Evolutionary conservation across 1,140 invertebrate species (phyloP).

Genomic region (Sogatella furcifera): DNA sequence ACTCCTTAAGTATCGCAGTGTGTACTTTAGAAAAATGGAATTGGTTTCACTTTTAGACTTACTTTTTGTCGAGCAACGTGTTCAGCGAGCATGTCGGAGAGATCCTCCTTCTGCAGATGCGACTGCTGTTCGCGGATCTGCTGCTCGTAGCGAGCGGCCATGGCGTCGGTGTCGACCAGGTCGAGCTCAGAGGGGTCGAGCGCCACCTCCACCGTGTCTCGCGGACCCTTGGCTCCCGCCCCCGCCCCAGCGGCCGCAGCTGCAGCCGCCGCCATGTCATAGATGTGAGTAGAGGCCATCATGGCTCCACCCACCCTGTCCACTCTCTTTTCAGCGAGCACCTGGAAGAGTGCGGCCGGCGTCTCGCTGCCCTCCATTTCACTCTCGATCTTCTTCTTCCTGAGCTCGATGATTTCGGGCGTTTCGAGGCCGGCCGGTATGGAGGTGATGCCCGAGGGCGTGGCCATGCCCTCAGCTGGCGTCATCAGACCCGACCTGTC

Average conservation of each 20-base stretch:
- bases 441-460: slow-evolving; percentile 90
- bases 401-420: slow-evolving; percentile 93
- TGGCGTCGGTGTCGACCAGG: slow-evolving; percentile 80
- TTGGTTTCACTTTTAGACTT: slow-evolving; percentile 5
- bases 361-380: slow-evolving; percentile 94
- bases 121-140: slow-evolving; percentile 87
- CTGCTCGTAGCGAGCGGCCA: slow-evolving; percentile 94
- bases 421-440: slow-evolving; percentile 94
- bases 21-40: too few relatives aligned
- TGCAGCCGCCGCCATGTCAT: slow-evolving; percentile 58
- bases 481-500: slow-evolving; percentile 64
- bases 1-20: too few relatives aligned
- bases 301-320: slow-evolving; percentile 85
- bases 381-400: slow-evolving; percentile 93
- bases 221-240: slow-evolving; percentile 31
- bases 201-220: slow-evolving; percentile 78
- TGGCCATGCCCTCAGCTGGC: slow-evolving; percentile 80
- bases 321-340: slow-evolving; percentile 88
- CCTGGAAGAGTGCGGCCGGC: slow-evolving; percentile 79
- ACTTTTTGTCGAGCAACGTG: slow-evolving; percentile 92
- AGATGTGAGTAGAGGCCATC: slow-evolving; percentile 98
- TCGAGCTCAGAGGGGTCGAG: slow-evolving; percentile 96
- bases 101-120: slow-evolving; percentile 81
- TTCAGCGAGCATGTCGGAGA: slow-evolving; percentile 97
- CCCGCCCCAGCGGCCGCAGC: slow-evolving; percentile 23